Evolutionary conservation across 2,797 vertebrate genomes (phyloP).

Genomic region (Amniataba percoides): DNA sequence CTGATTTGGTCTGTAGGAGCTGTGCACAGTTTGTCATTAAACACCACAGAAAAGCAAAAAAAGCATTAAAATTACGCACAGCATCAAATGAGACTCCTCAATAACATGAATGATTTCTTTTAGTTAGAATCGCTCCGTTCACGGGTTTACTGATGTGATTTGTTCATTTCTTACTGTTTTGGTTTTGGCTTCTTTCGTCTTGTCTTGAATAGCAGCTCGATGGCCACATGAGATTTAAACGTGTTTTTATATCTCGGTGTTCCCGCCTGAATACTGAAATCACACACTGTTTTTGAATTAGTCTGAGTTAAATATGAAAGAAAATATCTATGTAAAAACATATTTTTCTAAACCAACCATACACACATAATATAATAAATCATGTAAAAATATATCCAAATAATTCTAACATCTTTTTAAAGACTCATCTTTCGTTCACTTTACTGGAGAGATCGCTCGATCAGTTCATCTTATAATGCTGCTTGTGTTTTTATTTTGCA

Average conservation of each 20-base stretch:
- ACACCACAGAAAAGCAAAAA: background rate
- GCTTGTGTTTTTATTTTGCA: background rate
- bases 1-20: background rate
- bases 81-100: too few species aligned
- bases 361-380: too few species aligned
- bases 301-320: too few species aligned
- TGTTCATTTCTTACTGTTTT: too few species aligned
- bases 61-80: background rate
- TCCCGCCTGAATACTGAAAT: background rate
- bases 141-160: background rate
- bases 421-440: background rate
- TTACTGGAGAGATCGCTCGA: background rate
- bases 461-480: background rate
- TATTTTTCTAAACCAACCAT: too few species aligned
- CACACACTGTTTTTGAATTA: background rate
- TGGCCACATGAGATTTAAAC: background rate
- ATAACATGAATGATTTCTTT: background rate
- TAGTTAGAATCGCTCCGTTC: background rate
- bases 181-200: background rate
- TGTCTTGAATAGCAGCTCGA: background rate
- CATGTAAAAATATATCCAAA: background rate
- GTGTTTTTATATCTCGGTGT: background rate
- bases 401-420: background rate
- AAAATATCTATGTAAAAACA: too few species aligned
- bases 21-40: conserved; percentile 7